phyloP scores from a whole-genome alignment of 1,140 invertebrate genomes.

The Drosophila sp. region DNA sequence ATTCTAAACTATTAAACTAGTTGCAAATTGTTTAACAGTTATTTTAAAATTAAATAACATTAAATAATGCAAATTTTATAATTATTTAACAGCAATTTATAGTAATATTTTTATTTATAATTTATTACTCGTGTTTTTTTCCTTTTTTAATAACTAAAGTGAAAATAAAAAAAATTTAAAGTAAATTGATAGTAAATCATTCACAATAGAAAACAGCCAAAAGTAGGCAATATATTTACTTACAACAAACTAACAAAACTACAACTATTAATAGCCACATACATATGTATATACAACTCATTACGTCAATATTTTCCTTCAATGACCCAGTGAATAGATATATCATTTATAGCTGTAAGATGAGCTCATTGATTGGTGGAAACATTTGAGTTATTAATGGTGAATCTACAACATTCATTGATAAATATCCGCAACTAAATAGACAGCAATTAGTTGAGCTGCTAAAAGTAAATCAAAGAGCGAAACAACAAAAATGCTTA shows the following conservation, averaged over 20 bases:
- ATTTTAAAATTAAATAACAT: too few species aligned
- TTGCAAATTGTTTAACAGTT: too few species aligned
- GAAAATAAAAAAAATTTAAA: background rate
- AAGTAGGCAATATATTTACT: slow-evolving; percentile 27
- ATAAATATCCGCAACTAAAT: slow-evolving; percentile 24
- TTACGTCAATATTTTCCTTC: background rate
- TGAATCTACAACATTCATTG: slow-evolving; percentile 26
- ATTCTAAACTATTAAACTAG: too few species aligned
- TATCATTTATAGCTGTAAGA: background rate
- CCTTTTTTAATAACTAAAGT: too few species aligned
- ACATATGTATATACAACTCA: too few species aligned
- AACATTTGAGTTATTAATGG: slow-evolving; percentile 28
- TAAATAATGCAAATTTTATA: too few species aligned
- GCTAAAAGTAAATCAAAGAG: slow-evolving; percentile 15
- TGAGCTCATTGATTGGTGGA: slow-evolving; percentile 22
- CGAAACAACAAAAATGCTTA: slow-evolving; percentile 28
- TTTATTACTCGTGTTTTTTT: too few species aligned
- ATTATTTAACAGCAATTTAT: too few species aligned
- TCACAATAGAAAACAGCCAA: slow-evolving; percentile 12
- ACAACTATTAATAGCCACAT: background rate
- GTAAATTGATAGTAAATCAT: background rate
- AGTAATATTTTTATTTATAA: too few species aligned
- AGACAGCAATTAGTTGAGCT: slow-evolving; percentile 20
- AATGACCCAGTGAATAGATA: background rate
- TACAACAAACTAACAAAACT: slow-evolving; percentile 7